phyloP scores from a whole-genome alignment of 2,113 vertebrate genomes.

The Lutjanus erythropterus region DNA sequence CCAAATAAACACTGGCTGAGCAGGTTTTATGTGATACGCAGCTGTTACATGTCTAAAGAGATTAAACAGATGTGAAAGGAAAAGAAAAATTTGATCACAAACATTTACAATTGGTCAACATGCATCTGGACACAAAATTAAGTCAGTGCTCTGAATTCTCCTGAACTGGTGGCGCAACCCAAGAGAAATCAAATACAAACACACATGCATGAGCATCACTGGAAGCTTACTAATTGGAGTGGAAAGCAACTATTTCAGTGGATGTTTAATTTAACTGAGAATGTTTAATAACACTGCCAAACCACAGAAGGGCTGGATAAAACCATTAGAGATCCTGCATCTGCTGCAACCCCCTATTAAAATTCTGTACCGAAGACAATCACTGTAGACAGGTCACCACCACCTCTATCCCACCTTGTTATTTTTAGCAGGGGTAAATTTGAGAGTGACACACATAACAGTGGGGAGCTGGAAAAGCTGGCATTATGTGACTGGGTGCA shows the following conservation, averaged over 20 bases:
- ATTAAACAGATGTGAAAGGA: not conserved
- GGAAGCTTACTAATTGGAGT: not conserved
- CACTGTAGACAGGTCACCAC: slow-evolving; percentile 58
- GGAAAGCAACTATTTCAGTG: slow-evolving; percentile 12
- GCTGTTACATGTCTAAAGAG: not conserved
- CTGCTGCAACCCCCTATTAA: slow-evolving; percentile 44
- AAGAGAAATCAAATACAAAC: not conserved
- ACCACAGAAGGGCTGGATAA: slow-evolving; percentile 7
- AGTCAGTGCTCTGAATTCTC: not conserved
- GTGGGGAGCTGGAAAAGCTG: slow-evolving; percentile 52
- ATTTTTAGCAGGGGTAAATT: slow-evolving; percentile 74
- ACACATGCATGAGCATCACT: not conserved
- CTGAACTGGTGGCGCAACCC: not conserved
- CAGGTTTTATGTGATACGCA: not conserved
- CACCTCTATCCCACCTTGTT: slow-evolving; percentile 59
- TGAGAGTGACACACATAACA: slow-evolving; percentile 49
- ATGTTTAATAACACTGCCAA: not conserved
- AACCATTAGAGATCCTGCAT: slow-evolving; percentile 41
- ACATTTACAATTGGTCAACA: not conserved
- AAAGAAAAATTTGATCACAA: not conserved
- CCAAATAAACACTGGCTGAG: not conserved
- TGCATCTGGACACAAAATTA: not conserved
- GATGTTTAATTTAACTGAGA: slow-evolving; percentile 10
- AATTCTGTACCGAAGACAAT: slow-evolving; percentile 64
- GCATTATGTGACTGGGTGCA: slow-evolving; percentile 61